Evolutionary conservation across 2,113 vertebrate species (phyloP), one percentile per base, ranked within the genome.

Genomic region (Sus scrofa): DNA sequence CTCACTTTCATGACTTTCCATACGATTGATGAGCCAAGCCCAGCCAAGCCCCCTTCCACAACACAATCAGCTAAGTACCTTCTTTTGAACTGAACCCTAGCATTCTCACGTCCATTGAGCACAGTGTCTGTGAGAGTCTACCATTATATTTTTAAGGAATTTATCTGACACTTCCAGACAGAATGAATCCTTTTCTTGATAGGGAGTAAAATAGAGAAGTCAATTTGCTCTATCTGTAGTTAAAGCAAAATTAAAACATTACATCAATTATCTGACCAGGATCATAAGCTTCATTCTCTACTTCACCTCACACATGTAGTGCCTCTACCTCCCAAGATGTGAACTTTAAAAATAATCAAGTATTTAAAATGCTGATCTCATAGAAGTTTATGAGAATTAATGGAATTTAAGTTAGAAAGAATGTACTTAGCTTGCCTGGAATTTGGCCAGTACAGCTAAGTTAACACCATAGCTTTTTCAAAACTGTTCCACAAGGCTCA

Each of bases 381-480:
- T 2, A 74, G 18, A 50, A 78, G 15, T 62, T 70, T 79, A 52
- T 85, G 60, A 95, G 89, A 81, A 90, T 22, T 14, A 78, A 86
- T 84, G 39, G 22, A 89, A 97, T 84, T 94, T 89, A 87, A 78
- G 34, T 84, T 44, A 22, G 60, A 68, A 91, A 39, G 58, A 94
- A 94, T 81, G 20, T 60, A 90, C 89, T 93, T 90, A 93, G 27
- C 30, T 83, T 90, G 74, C 32, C 14, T 87, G 34, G 65, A 93
- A 93, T 90, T 74, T 93, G 65, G 67, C 37, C 62, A 58, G 32
- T 32, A 24, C 58, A 52, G 52, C 68, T 83, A n/a, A 62, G 4
- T 89, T 87, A 92, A 94, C 34, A 56, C n/a, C 62, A 62, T 1
- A 39, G 75, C 24, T 89, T 85, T 67, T 52, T 77, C 6, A 77